Evolutionary conservation across 2,113 vertebrate genomes (phyloP).

Genomic region (Thermophis baileyi): DNA sequence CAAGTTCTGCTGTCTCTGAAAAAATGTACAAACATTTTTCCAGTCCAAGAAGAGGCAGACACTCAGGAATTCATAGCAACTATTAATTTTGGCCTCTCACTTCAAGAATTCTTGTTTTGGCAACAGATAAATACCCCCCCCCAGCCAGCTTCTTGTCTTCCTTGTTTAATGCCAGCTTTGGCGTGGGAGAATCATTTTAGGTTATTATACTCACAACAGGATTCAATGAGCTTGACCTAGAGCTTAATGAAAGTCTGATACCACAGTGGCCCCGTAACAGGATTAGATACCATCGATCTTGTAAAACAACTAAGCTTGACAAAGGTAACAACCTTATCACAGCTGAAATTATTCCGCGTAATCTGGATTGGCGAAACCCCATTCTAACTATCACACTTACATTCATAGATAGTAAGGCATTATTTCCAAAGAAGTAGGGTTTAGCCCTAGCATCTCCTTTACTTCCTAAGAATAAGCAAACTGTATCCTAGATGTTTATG

Average conservation of each 20-base stretch:
- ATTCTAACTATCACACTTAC: neutral
- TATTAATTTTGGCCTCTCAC: neutral
- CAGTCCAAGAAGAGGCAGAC: neutral
- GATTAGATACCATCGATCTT: neutral
- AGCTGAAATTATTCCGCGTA: neutral
- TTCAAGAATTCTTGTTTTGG: neutral
- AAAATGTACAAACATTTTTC: neutral
- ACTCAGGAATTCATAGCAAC: neutral
- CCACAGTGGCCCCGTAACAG: neutral
- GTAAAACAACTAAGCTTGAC: neutral
- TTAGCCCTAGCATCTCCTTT: neutral
- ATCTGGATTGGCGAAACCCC: neutral
- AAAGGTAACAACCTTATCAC: neutral
- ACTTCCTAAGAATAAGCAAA: neutral
- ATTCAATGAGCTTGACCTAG: neutral
- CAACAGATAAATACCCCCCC: neutral
- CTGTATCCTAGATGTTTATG: neutral
- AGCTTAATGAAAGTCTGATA: neutral
- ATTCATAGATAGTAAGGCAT: neutral
- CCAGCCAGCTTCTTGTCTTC: neutral
- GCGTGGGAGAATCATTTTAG: neutral
- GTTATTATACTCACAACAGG: neutral
- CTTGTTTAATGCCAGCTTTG: neutral
- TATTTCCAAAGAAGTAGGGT: neutral
- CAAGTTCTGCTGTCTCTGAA: neutral